Base-by-base conservation (phyloP, 2,797 vertebrate genomes). In the Clarias laeviceps region DNA sequence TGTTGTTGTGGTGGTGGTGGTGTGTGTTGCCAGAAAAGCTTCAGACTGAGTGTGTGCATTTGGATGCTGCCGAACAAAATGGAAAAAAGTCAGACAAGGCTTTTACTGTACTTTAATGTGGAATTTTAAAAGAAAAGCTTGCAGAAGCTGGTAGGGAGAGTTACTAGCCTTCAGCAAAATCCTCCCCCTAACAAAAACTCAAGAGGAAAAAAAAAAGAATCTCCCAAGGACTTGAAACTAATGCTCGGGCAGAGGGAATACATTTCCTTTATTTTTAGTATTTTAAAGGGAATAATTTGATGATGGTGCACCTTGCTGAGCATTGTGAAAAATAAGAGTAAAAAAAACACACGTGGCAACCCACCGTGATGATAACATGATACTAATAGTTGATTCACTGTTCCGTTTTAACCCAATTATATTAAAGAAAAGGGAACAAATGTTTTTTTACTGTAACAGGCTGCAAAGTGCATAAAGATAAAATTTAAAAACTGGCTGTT, bases 41-140 rank as follows among this genome's bases (percentile, higher is more conserved):
- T 73, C 45, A 73, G 24, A 27, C 14, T 73, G 45, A 14, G 22
- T 12, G 22, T n/a, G 24, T 72, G 68, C 34, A 50, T 73, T 12
- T n/a, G 12, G 37, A 45, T 40, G 20, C 69, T 72, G 40, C 22
- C 12, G 70, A 45, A 45, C 24, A 1, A 45, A 45, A 45, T 22
- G 24, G 8, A 45, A 5, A 5, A n/a, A 24, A 73, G 70, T 40
- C 40, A 14, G 37, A 50, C 37, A 50, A 74, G 72, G 72, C n/a
- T 54, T 73, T 73, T 73, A 54, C 40, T 73, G 45, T 72, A 45
- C 40, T 73, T 72, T 72, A 45, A n/a, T 50, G 24, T 50, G n/a
- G 45, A 27, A 29, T 0, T 27, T 50, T 74, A 5, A 54, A 74
- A 74, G 72, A 54, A 29, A 0, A 54, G 14, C n/a, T 54, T 74